These are phyloP conservation scores for Musca vetustissima DNA, from an alignment of 1,140 invertebrate genomes.

Conservation along the genomic window DNA sequence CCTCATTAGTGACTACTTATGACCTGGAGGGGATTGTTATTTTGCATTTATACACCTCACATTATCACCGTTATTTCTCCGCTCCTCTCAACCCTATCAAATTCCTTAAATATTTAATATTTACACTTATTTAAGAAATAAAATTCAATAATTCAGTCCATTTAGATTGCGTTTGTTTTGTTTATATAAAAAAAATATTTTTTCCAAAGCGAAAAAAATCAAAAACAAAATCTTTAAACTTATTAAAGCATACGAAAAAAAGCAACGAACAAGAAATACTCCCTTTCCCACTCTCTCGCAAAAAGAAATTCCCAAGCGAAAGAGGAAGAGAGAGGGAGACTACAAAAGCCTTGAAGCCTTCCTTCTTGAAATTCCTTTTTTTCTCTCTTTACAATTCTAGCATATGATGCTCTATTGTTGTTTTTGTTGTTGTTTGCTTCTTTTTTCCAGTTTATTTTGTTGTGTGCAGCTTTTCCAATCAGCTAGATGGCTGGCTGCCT, in stretches of 20 bases:
- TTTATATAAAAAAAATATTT: constrained; percentile 10
- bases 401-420: not conserved
- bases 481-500: too few relatives aligned
- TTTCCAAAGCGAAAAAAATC: not conserved
- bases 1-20: constrained; percentile 20
- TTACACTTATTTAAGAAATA: constrained; percentile 44
- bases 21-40: not conserved
- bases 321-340: too few relatives aligned
- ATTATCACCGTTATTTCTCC: not conserved
- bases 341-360: too few relatives aligned
- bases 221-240: constrained; percentile 20
- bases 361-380: too few relatives aligned
- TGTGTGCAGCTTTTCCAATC: too few relatives aligned
- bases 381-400: not conserved
- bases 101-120: constrained; percentile 46
- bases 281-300: not conserved
- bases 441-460: too few relatives aligned
- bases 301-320: too few relatives aligned
- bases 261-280: not conserved
- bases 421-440: too few relatives aligned
- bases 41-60: not conserved
- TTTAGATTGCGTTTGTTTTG: constrained; percentile 52
- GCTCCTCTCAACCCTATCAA: not conserved
- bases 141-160: constrained; percentile 56
- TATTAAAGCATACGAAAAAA: constrained; percentile 19